Conservation (phyloP, 2,888 invertebrate species). For the Drosophila falleni region DNA sequence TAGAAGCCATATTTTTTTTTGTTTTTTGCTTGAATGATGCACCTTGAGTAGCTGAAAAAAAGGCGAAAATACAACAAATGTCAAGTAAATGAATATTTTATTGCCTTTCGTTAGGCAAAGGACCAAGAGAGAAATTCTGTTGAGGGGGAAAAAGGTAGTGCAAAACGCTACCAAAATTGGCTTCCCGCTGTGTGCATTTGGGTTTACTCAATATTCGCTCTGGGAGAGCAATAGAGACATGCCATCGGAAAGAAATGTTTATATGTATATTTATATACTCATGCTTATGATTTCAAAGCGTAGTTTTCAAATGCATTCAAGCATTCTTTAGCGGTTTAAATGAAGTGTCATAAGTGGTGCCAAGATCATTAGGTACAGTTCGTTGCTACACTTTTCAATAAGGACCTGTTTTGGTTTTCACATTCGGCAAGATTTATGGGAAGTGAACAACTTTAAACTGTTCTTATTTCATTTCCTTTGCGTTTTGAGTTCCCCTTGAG, state of each 20-base stretch:
- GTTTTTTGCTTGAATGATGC: slow-evolving; percentile 62
- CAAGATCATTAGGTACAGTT: not conserved
- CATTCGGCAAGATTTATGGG: no score
- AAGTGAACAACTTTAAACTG: no score
- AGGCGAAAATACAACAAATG: slow-evolving; percentile 47
- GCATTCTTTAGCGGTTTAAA: not conserved
- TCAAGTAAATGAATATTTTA: slow-evolving; percentile 76
- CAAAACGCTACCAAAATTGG: slow-evolving; percentile 57
- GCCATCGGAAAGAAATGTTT: slow-evolving; percentile 17
- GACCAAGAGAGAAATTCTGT: not conserved
- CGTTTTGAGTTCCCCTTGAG: no score
- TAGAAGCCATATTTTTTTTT: not conserved
- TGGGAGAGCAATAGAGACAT: slow-evolving; percentile 43
- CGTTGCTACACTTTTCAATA: not conserved
- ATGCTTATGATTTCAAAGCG: slow-evolving; percentile 9
- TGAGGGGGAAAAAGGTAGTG: not conserved
- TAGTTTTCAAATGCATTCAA: not conserved
- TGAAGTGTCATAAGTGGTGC: not conserved
- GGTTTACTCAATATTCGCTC: slow-evolving; percentile 52
- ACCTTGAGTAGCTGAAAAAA: slow-evolving; percentile 40
- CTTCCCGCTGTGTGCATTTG: slow-evolving; percentile 66
- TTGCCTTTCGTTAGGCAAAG: slow-evolving; percentile 46
- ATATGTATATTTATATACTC: not conserved
- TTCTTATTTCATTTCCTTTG: no score
- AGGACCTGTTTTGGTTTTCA: not conserved